Conservation (phyloP, 1,140 invertebrate species). For the Trichonephila clavata region DNA sequence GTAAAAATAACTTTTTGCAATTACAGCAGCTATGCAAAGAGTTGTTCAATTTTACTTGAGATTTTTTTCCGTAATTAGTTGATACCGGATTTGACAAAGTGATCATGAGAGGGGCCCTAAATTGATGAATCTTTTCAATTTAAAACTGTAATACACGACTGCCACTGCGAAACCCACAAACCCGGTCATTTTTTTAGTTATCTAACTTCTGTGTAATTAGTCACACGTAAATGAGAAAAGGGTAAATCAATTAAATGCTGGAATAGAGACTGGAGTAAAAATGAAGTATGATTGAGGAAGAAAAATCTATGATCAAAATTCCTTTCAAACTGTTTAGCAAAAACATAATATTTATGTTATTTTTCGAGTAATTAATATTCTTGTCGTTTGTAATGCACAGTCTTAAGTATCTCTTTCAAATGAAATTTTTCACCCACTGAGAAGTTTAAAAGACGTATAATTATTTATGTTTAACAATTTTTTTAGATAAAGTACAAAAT, state of each 20-base stretch:
- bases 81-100: constrained; percentile 33
- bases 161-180: neutral
- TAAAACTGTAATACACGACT: neutral
- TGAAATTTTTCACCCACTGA: no score
- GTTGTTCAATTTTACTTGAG: constrained; percentile 15
- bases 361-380: neutral
- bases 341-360: neutral
- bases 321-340: neutral
- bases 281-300: neutral
- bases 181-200: neutral
- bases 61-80: constrained; percentile 14
- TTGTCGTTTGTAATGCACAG: no score
- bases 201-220: neutral
- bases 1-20: constrained; percentile 2
- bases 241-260: neutral
- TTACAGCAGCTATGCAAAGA: constrained; percentile 46
- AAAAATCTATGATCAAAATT: neutral
- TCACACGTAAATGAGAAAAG: neutral
- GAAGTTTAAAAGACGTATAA: no score
- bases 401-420: no score
- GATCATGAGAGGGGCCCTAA: neutral
- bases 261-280: neutral
- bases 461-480: no score
- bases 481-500: no score
- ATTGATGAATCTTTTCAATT: constrained; percentile 23